A percentile compares a stretch with the other conserved stretches of the same genome.
phyloP scores from a whole-genome alignment of 2,797 vertebrate species.

The Cyclopterus lumpus region DNA sequence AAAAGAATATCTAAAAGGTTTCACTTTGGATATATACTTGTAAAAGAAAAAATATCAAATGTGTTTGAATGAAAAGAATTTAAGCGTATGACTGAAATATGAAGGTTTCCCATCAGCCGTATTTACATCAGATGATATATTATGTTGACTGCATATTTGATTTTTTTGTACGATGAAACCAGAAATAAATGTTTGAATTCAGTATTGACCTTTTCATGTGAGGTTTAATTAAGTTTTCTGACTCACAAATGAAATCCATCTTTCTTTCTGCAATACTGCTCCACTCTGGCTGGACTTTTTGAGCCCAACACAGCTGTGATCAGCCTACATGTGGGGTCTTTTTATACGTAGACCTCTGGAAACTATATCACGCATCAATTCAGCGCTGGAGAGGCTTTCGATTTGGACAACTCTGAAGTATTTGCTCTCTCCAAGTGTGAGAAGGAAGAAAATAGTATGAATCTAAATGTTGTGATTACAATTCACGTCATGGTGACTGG shows the following conservation, averaged over 20 bases:
- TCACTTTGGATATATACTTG: conserved; percentile 25
- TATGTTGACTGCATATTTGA: not conserved
- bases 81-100: not conserved
- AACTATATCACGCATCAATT: too few species aligned
- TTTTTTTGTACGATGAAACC: conserved; percentile 11
- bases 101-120: conserved; percentile 41
- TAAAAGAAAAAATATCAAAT: conserved; percentile 6
- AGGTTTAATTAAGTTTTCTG: not conserved
- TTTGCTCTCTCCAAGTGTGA: too few species aligned
- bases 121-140: not conserved
- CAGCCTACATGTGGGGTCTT: not conserved
- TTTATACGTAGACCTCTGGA: too few species aligned
- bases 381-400: not conserved
- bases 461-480: not conserved
- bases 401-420: too few species aligned
- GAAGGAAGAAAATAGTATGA: too few species aligned
- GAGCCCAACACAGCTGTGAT: not conserved
- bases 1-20: conserved; percentile 1
- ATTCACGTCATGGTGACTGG: not conserved
- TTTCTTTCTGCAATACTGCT: not conserved
- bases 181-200: conserved; percentile 45
- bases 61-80: not conserved
- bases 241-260: not conserved
- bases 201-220: not conserved
- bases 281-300: not conserved